Conservation (phyloP, 2,888 invertebrate genomes). For the Drosophila acutilabella region DNA sequence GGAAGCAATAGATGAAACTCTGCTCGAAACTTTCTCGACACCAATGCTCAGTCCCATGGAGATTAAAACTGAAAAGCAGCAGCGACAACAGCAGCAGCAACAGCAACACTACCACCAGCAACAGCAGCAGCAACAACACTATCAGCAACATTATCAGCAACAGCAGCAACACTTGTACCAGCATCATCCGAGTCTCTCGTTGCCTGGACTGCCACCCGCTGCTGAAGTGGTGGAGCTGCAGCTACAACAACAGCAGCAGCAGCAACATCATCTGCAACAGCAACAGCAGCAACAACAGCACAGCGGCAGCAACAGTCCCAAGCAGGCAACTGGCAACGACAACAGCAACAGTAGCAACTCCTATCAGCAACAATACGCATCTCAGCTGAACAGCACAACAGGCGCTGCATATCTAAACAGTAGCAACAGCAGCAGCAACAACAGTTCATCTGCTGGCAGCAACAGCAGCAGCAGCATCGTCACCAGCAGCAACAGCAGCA, state of each 20-base stretch:
- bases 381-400: conserved; percentile 71
- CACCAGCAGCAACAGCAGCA: conserved; percentile 53
- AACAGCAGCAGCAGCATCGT: conserved; percentile 42
- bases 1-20: conserved; percentile 89
- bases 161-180: conserved; percentile 81
- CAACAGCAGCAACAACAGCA: conserved; percentile 64
- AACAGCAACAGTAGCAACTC: conserved; percentile 78
- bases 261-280: conserved; percentile 34
- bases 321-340: conserved; percentile 66
- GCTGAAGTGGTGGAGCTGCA: conserved; percentile 77
- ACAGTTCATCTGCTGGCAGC: conserved; percentile 38
- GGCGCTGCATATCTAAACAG: conserved; percentile 72
- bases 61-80: conserved; percentile 90
- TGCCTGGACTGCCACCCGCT: conserved; percentile 74
- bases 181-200: conserved; percentile 83
- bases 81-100: conserved; percentile 75
- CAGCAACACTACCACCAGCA: conserved; percentile 63
- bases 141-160: conserved; percentile 72
- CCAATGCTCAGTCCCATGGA: conserved; percentile 92
- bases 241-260: conserved; percentile 72
- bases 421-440: conserved; percentile 65
- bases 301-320: conserved; percentile 83
- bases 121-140: conserved; percentile 60
- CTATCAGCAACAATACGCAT: conserved; percentile 79
- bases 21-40: conserved; percentile 88